Evolutionary conservation across 2,888 invertebrate genomes (phyloP), one percentile per base, ranked within the genome.

Genomic region (Blera fallax): DNA sequence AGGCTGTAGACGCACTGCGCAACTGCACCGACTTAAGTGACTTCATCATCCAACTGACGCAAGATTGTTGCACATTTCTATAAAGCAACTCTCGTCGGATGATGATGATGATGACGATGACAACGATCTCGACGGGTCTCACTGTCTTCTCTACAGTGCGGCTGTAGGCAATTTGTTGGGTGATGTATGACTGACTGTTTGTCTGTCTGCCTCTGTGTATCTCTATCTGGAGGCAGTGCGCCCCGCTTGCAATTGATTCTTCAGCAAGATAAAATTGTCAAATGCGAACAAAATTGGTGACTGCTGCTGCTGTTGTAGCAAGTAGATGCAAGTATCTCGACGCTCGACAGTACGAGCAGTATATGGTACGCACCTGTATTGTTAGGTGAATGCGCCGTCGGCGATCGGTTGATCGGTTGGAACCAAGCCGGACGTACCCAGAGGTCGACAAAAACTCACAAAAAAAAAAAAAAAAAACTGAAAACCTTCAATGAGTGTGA

Each of bases 141-240:
- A 48, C 24, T 48, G 24, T 54, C 67, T 24, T 4, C 4, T 65
- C 52, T 29, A 24, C 40, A 29, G 43, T 21, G 37, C 32, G 32
- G 45, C 80, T 72, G 79, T 64, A 27, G 81, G 81, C 85, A 81
- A 85, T 85, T 85, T 81, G 81, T 76, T 76, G 85, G 76, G 85
- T 85, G 85, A 85, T 85, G 85, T 85, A 85, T 85, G 85, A 72
- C 80, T 81, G 85, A 80, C 65, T 70, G 81, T 81, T 85, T 84
- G n/a, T n/a, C 77, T 81, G 76, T 80, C 70, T 70, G 76, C 64
- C 65, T 52, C 70, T 21, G 16, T 34, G 52, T 74, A 43, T 79
- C 84, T 84, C 74, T 79, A 84, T 84, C 79, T 64, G 58, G 52
- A 58, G 52, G 56, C 69, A 64, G 64, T 40, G 40, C 40, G 40